phyloP scores from a whole-genome alignment of 2,113 vertebrate species.

The Neopipo cinnamomea region DNA sequence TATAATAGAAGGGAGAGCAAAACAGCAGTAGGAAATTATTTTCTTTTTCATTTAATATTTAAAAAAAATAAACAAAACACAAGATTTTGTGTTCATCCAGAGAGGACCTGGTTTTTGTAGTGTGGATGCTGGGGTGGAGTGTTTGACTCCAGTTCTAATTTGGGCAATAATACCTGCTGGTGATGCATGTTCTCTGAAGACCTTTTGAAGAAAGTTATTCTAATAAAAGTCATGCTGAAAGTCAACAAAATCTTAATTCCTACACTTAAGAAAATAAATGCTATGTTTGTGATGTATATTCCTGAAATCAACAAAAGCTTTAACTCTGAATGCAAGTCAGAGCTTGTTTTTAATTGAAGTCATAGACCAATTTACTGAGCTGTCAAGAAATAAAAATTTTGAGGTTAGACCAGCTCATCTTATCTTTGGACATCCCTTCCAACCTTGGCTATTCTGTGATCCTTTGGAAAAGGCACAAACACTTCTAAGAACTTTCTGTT shows the following conservation, averaged over 20 bases:
- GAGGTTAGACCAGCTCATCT: background rate
- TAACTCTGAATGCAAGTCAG: background rate
- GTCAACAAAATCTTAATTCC: background rate
- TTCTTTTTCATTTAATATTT: background rate
- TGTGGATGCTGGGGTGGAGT: background rate
- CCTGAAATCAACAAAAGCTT: background rate
- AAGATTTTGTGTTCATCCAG: background rate
- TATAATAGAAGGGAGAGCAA: background rate
- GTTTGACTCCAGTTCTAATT: background rate
- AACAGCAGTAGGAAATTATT: background rate
- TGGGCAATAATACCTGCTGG: background rate
- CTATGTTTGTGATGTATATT: background rate
- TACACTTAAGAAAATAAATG: background rate
- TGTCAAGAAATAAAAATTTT: background rate
- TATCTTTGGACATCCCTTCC: background rate
- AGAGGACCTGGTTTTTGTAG: background rate
- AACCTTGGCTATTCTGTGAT: background rate
- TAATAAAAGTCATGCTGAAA: background rate
- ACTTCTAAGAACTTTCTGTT: background rate
- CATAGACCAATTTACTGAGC: background rate
- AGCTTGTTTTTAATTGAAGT: background rate
- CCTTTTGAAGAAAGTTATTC: background rate
- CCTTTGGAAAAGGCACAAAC: background rate
- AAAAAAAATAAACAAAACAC: no score
- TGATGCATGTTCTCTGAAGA: background rate